Base-by-base conservation (phyloP, 2,113 vertebrate genomes). In the Tachuris rubrigastra region DNA sequence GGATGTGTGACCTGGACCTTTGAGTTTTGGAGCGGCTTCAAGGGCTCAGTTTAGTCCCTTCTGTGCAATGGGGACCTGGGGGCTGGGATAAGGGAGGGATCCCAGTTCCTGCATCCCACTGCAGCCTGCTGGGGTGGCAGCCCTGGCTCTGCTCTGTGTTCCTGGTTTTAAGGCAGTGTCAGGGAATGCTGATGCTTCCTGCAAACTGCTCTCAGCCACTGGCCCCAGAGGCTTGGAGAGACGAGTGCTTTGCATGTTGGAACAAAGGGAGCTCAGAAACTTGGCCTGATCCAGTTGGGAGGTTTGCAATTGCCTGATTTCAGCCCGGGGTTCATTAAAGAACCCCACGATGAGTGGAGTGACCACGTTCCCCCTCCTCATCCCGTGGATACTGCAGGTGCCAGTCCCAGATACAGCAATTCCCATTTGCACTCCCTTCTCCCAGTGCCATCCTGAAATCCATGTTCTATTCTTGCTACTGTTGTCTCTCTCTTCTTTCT, bases 381-480 rank as follows among this genome's bases (percentile, higher is more conserved):
- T 79, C 62, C 50, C 4, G 0, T 14, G 19, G 63, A 41, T 67
- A 91, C 83, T 85, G 78, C 35, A 14, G 85, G 74, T 52, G 44
- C 12, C 5, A 14, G 12, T 50, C 17, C 58, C 5, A 7, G 5
- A 65, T 6, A 0, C 20, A 67, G 74, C 59, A 35, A 27, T 90
- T 91, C 87, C 91, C n/a, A 0, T 52, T 84, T 30, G 23, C 69
- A 19, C 4, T 62, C 67, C 58, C 59, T 82, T 30, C 67, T 87
- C 44, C 46, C 2, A 3, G 8, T 74, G 56, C 93, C 10, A 0
- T 55, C 6, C 0, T 18, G 25, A 83, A 71, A 90, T 44, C 82
- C 2, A 0, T 6, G n/a, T 46, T 74, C 74, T 53, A 13, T 12
- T 50, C 49, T 28, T 39, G 56, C 56, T 10, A 0, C 83, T 59